Percentiles rank a stretch among this genome's conserved stretches.
Evolutionary conservation across 2,797 vertebrate genomes (phyloP).

Genomic region (Dipus sagitta): DNA sequence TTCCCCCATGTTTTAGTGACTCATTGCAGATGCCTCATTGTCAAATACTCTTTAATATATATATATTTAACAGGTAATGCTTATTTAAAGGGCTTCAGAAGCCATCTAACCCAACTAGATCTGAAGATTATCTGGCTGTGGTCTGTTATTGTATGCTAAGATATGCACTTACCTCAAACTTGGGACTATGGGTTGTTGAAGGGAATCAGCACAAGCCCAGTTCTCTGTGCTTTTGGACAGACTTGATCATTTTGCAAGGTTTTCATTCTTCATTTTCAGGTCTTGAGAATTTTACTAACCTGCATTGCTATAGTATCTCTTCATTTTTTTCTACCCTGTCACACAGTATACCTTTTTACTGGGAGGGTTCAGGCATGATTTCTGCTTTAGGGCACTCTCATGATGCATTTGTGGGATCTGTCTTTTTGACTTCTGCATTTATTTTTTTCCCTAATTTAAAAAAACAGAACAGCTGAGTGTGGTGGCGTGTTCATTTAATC

Average conservation of each 20-base stretch:
- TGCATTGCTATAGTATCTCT: neutral
- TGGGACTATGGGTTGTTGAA: neutral
- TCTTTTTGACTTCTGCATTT: neutral
- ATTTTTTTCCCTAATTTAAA: no score
- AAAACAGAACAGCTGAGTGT: no score
- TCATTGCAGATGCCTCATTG: neutral
- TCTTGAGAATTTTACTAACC: neutral
- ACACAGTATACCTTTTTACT: neutral
- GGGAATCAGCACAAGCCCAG: neutral
- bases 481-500: no score
- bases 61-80: neutral
- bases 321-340: neutral
- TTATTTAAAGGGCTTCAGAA: neutral
- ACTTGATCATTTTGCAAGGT: neutral
- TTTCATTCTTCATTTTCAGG: constrained; percentile 19
- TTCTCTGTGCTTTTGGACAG: constrained; percentile 21
- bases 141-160: neutral
- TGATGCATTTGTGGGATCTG: neutral
- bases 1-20: neutral
- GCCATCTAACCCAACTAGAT: neutral
- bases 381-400: neutral
- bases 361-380: neutral
- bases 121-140: neutral
- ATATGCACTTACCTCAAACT: neutral
- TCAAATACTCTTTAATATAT: neutral